A percentile compares a stretch with the other conserved stretches of the same genome.
Conservation (phyloP, 2,888 invertebrate species). For the Helicoverpa assulta region DNA sequence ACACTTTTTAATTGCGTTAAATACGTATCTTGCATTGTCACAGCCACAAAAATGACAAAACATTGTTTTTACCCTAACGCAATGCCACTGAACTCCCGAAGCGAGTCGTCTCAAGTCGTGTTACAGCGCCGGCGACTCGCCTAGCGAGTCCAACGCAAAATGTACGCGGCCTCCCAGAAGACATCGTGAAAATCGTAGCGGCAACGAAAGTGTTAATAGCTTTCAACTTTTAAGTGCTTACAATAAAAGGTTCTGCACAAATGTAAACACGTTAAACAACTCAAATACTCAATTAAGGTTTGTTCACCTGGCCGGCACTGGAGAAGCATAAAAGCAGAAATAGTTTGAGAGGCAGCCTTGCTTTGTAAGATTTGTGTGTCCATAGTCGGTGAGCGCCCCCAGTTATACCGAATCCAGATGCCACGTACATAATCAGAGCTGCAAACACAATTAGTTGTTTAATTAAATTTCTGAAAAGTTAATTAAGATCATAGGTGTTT, state of each 20-base stretch:
- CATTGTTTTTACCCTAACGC: too few species aligned
- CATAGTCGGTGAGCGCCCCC: conserved; percentile 93
- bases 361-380: conserved; percentile 93
- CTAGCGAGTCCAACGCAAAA: too few species aligned
- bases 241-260: not conserved
- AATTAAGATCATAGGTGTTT: conserved; percentile 29
- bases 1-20: too few species aligned
- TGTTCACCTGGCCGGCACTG: conserved; percentile 92
- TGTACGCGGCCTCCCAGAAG: too few species aligned
- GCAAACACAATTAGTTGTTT: conserved; percentile 65
- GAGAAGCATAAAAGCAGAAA: conserved; percentile 91
- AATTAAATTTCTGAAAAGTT: conserved; percentile 40
- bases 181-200: too few species aligned
- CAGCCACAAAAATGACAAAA: too few species aligned
- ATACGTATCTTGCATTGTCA: too few species aligned
- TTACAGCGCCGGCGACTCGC: too few species aligned
- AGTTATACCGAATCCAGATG: conserved; percentile 92
- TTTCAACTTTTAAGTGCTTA: not conserved
- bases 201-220: too few species aligned
- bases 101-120: too few species aligned
- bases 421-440: conserved; percentile 90
- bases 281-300: conserved; percentile 26
- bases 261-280: conserved; percentile 15
- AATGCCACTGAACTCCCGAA: too few species aligned
- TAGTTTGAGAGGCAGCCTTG: conserved; percentile 90